Evolutionary conservation across 2,797 vertebrate genomes (phyloP), one percentile per base, ranked within the genome.

Genomic region (Semaprochilodus insignis): DNA sequence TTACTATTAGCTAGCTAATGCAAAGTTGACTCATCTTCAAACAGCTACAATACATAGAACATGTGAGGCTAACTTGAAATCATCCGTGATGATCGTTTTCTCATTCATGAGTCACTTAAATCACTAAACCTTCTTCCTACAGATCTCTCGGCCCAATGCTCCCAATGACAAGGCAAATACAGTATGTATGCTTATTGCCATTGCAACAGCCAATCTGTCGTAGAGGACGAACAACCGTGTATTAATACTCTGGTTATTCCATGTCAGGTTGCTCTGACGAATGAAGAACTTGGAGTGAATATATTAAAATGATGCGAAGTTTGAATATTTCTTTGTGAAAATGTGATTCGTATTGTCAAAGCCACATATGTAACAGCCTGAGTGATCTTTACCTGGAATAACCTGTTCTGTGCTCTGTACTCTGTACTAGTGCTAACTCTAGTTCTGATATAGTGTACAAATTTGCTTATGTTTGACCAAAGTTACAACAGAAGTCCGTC

Each of bases 401-500:
- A 51, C 48, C 23, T 51, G 21, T 19, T 54, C 48, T 27, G 6
- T 16, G 16, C n/a, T n/a, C n/a, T n/a, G n/a, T n/a, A 1, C 31
- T 31, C 31, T 31, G 31, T 31, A 31, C 55, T 25, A 17, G 6
- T 19, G 16, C 34, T 36, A 6, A n/a, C 6, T 44, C 14, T 17
- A 59, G 52, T 48, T 83, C 78, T 74, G 34, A 51, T 70, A 4
- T 59, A 71, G 72, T 65, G 16, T 76, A 75, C 34, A 65, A 11
- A 40, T 85, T 63, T 73, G 60, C 48, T 82, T 77, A 67, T 81
- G 78, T 86, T 83, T 86, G 54, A 81, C 59, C 36, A 23, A 86
- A 83, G 78, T 76, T 83, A 36, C 81, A 81, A 77, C 78, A 78
- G 82, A 86, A 69, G 51, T 86, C 82, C 27, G 4, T 75, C 75